A percentile compares a stretch with the other conserved stretches of the same genome.
phyloP scores from a whole-genome alignment of 2,113 vertebrate genomes.

The Pholis gunnellus region DNA sequence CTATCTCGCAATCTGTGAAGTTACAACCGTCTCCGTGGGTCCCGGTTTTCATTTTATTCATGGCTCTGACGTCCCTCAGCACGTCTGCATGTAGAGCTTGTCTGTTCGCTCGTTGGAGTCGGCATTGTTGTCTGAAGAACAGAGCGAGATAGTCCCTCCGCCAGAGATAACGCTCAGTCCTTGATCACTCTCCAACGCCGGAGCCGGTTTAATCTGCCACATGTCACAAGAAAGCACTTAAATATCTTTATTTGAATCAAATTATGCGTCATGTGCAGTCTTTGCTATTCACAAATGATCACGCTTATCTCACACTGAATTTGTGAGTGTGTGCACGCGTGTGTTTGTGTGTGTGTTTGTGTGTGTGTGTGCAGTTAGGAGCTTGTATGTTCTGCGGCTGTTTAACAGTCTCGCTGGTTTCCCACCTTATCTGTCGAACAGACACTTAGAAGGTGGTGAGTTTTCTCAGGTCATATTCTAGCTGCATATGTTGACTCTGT shows the following conservation, averaged over 20 bases:
- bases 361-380: constrained; percentile 12
- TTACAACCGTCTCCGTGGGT: constrained; percentile 57
- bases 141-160: constrained; percentile 21
- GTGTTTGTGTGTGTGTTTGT: constrained; percentile 3
- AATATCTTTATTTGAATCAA: constrained; percentile 74
- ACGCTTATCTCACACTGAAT: constrained; percentile 33
- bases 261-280: constrained; percentile 63
- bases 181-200: constrained; percentile 68
- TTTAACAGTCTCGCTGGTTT: constrained; percentile 59
- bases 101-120: constrained; percentile 57
- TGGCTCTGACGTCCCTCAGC: constrained; percentile 61
- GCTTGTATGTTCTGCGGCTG: constrained; percentile 63
- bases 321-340: not conserved
- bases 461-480: constrained; percentile 78
- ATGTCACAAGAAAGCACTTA: constrained; percentile 73
- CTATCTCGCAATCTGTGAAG: constrained; percentile 65
- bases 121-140: constrained; percentile 66
- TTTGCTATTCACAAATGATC: constrained; percentile 65
- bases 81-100: constrained; percentile 41
- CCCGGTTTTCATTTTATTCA: constrained; percentile 67
- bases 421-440: constrained; percentile 48
- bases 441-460: constrained; percentile 64
- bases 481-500: constrained; percentile 71
- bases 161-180: constrained; percentile 60
- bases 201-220: constrained; percentile 66